These are phyloP conservation scores for Rhinolophus ferrumequinum DNA, from an alignment of 2,113 vertebrate genomes.

Conservation along the genomic window DNA sequence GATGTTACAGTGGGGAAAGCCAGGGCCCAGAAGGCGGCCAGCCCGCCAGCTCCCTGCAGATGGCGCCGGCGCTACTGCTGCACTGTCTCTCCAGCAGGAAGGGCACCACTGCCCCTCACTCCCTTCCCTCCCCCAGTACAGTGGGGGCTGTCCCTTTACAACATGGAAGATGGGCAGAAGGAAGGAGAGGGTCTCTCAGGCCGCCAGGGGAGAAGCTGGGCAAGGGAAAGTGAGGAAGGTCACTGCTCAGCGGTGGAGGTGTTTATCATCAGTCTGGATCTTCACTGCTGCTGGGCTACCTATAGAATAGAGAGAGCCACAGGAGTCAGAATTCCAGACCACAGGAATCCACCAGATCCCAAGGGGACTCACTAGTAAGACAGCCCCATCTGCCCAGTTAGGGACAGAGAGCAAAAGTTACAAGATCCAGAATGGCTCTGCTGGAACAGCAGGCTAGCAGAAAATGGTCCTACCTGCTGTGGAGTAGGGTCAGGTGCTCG, in stretches of 20 bases:
- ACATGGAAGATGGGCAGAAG: conserved; percentile 69
- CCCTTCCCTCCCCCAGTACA: conserved; percentile 59
- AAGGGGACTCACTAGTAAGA: not conserved
- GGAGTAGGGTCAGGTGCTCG: conserved; percentile 93
- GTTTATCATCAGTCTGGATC: conserved; percentile 68
- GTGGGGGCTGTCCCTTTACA: conserved; percentile 72
- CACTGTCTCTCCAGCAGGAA: conserved; percentile 80
- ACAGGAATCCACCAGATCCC: not conserved
- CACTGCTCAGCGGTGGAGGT: conserved; percentile 83
- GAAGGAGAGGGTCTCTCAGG: conserved; percentile 69
- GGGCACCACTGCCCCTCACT: conserved; percentile 69
- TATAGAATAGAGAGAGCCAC: conserved; percentile 33
- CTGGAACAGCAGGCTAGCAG: not conserved
- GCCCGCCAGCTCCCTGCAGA: conserved; percentile 84
- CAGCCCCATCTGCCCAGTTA: not conserved
- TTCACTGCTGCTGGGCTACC: conserved; percentile 90
- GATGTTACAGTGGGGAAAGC: conserved; percentile 83
- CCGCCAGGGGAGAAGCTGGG: conserved; percentile 75
- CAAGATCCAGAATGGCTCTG: not conserved
- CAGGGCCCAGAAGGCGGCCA: conserved; percentile 73
- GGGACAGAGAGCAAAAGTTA: not conserved
- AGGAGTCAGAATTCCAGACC: conserved; percentile 19
- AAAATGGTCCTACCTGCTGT: conserved; percentile 90
- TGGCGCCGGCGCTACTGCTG: conserved; percentile 79
- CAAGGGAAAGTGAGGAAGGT: conserved; percentile 81